Evolutionary conservation across 2,888 invertebrate genomes (phyloP).

Genomic region (Lamproptera curius): DNA sequence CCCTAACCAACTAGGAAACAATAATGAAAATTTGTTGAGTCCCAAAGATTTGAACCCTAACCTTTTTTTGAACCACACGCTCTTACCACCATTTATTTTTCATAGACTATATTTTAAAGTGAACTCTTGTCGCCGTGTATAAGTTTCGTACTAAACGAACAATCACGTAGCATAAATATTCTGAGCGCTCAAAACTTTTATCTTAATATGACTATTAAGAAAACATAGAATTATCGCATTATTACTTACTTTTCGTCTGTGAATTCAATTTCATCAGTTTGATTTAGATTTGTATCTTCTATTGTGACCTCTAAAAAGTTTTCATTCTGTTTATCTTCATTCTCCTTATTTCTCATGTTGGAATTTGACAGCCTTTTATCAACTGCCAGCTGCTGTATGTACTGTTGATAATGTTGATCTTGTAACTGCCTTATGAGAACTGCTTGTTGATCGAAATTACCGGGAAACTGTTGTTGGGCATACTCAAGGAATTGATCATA

Average conservation of each 20-base stretch:
- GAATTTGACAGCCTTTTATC: constrained; percentile 62
- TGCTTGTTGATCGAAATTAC: constrained; percentile 93
- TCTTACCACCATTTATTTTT: too few species aligned
- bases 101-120: too few species aligned
- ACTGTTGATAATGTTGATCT: constrained; percentile 99
- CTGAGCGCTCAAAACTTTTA: not conserved
- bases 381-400: constrained; percentile 94
- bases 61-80: too few species aligned
- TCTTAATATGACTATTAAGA: not conserved
- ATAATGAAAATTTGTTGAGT: too few species aligned
- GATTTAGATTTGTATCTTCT: constrained; percentile 57
- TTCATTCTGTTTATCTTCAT: constrained; percentile 35
- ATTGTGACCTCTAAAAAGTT: constrained; percentile 34
- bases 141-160: too few species aligned
- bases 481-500: constrained; percentile 91
- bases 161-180: too few species aligned
- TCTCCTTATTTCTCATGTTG: constrained; percentile 44
- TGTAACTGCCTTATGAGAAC: constrained; percentile 95
- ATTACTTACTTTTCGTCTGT: constrained; percentile 60
- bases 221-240: too few species aligned
- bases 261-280: constrained; percentile 36
- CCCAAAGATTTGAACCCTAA: too few species aligned
- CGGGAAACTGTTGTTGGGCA: constrained; percentile 95
- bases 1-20: too few species aligned
- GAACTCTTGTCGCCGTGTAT: too few species aligned